Conservation (phyloP, 2,797 vertebrate genomes). For the Phoebastria nigripes region DNA sequence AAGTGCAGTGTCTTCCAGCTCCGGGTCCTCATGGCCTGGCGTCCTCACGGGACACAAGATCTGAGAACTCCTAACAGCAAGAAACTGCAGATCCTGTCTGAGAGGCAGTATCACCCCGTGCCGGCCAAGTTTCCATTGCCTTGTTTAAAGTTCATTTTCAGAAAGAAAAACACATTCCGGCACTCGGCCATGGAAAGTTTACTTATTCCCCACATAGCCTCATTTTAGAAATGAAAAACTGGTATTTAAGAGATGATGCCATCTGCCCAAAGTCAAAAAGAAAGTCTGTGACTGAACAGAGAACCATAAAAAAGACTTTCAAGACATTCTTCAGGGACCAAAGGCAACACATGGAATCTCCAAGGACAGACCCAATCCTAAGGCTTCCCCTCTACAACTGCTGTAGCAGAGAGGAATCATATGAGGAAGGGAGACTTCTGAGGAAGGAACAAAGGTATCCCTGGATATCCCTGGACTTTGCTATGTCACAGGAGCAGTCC, state of each 20-base stretch:
- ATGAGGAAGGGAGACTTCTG: background rate
- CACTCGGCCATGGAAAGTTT: background rate
- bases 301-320: background rate
- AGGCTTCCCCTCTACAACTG: rapidly evolving
- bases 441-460: background rate
- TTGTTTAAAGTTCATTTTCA: background rate
- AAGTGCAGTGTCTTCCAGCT: background rate
- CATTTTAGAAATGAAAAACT: background rate
- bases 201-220: background rate
- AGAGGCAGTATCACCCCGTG: rapidly evolving
- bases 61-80: background rate
- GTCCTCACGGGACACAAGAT: background rate
- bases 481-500: background rate
- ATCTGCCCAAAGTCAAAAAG: background rate
- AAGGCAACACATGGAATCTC: background rate
- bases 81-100: background rate
- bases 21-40: background rate
- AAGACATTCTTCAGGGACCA: background rate
- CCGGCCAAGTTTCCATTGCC: background rate
- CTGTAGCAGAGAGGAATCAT: background rate
- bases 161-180: background rate
- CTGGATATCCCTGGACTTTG: background rate
- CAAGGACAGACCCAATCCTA: background rate
- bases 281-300: background rate
- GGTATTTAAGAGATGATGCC: background rate